A percentile compares a stretch with the other conserved stretches of the same genome.
Conservation (phyloP, 2,888 invertebrate genomes). For the Conomelus anceps region DNA sequence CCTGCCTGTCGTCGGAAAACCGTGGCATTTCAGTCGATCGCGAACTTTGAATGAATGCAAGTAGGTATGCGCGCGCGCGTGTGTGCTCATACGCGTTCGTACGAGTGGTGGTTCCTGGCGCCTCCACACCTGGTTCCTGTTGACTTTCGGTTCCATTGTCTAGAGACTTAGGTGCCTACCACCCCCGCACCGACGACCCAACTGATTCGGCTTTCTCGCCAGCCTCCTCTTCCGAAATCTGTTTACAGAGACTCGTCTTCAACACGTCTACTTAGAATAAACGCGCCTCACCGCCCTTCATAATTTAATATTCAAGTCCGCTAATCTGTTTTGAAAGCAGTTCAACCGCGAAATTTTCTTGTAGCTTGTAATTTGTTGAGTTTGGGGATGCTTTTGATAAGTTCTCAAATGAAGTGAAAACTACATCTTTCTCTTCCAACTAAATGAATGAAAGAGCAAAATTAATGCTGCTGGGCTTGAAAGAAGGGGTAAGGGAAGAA, state of each 20-base stretch:
- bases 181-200: neutral
- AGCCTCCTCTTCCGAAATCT: neutral
- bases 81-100: too few relatives aligned
- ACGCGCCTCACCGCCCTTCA: neutral
- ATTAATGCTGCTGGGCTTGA: too few relatives aligned
- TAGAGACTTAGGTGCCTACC: neutral
- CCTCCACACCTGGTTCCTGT: neutral
- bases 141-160: neutral
- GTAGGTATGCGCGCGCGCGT: neutral
- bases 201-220: too few relatives aligned
- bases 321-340: neutral
- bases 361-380: too few relatives aligned
- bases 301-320: neutral
- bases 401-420: too few relatives aligned
- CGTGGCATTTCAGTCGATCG: neutral
- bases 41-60: neutral
- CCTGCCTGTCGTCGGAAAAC: neutral
- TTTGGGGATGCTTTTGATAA: too few relatives aligned
- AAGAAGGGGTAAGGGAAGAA: too few relatives aligned
- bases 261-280: neutral
- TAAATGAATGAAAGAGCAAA: too few relatives aligned
- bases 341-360: neutral
- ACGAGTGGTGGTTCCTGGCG: neutral
- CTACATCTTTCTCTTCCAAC: too few relatives aligned
- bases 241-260: neutral